phyloP scores from a whole-genome alignment of 2,888 invertebrate species.

The Lithophane leautieri region DNA sequence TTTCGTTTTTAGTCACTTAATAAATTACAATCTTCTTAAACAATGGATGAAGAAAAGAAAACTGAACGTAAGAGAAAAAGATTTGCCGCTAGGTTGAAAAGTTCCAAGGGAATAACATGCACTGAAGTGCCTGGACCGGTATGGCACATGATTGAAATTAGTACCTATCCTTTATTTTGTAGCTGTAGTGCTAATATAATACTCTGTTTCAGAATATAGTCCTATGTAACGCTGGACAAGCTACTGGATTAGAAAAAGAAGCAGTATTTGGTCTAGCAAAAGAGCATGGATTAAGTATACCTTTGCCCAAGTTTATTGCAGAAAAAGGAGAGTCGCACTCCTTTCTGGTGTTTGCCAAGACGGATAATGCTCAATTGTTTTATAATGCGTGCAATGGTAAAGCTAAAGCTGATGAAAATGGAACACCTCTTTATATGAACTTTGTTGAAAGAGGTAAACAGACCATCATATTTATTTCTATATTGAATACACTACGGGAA shows the following conservation, averaged over 20 bases:
- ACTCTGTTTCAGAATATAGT: conserved; percentile 91
- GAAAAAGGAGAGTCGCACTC: conserved; percentile 95
- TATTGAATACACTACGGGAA: not conserved
- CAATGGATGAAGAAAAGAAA: conserved; percentile 81
- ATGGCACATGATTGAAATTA: conserved; percentile 56
- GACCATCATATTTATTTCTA: not conserved
- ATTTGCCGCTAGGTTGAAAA: conserved; percentile 81
- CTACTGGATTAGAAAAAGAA: conserved; percentile 94
- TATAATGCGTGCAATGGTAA: conserved; percentile 91
- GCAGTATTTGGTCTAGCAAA: conserved; percentile 90
- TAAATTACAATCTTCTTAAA: not conserved
- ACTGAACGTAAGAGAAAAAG: conserved; percentile 80
- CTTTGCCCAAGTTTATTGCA: conserved; percentile 92
- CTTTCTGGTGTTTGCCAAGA: conserved; percentile 92
- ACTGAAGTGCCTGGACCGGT: conserved; percentile 75
- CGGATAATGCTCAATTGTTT: conserved; percentile 89
- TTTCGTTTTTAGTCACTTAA: not conserved
- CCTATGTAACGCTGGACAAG: conserved; percentile 96
- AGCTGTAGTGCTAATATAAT: not conserved
- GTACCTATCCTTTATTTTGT: not conserved
- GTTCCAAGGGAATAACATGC: conserved; percentile 79
- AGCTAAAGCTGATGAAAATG: conserved; percentile 89
- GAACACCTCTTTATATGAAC: conserved; percentile 92
- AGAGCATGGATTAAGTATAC: conserved; percentile 88
- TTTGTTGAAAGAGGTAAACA: conserved; percentile 91